Percentiles rank a stretch among this genome's conserved stretches.
These are phyloP conservation scores for Stenichneumon culpator DNA, from an alignment of 2,888 invertebrate species.

Conservation along the genomic window DNA sequence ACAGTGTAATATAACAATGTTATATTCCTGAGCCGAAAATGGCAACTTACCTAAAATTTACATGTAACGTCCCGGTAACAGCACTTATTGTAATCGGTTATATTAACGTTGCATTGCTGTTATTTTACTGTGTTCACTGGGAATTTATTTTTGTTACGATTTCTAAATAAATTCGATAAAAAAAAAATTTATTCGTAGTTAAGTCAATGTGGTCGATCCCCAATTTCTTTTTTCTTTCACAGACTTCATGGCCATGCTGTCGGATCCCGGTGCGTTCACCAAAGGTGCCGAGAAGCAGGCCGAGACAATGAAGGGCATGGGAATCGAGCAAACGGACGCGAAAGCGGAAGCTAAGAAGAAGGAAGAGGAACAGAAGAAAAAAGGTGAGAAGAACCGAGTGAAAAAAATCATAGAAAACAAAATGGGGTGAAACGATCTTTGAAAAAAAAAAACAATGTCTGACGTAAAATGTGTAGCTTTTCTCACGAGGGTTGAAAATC, in stretches of 20 bases:
- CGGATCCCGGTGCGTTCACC: conserved; percentile 95
- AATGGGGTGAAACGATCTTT: background rate
- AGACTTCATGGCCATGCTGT: conserved; percentile 99
- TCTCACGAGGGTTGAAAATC: too few relatives aligned
- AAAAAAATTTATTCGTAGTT: conserved; percentile 2
- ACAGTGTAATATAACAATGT: too few relatives aligned
- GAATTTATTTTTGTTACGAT: background rate
- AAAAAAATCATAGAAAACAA: too few relatives aligned
- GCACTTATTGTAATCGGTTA: too few relatives aligned
- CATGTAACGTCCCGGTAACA: too few relatives aligned
- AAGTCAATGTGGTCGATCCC: background rate
- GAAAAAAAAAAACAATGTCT: background rate
- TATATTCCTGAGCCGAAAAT: too few relatives aligned
- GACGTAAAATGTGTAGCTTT: background rate
- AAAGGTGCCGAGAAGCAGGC: conserved; percentile 88
- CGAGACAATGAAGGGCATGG: conserved; percentile 90
- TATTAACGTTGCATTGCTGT: too few relatives aligned
- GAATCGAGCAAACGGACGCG: conserved; percentile 87
- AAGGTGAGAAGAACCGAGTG: conserved; percentile 69
- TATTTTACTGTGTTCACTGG: too few relatives aligned
- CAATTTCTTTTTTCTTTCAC: conserved; percentile 66
- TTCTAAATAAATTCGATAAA: background rate
- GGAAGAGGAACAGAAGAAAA: conserved; percentile 82
- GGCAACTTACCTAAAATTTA: too few relatives aligned
- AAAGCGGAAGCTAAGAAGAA: conserved; percentile 83